Base-by-base conservation (phyloP, 1,140 invertebrate species). In the Lanistes nyassanus region DNA sequence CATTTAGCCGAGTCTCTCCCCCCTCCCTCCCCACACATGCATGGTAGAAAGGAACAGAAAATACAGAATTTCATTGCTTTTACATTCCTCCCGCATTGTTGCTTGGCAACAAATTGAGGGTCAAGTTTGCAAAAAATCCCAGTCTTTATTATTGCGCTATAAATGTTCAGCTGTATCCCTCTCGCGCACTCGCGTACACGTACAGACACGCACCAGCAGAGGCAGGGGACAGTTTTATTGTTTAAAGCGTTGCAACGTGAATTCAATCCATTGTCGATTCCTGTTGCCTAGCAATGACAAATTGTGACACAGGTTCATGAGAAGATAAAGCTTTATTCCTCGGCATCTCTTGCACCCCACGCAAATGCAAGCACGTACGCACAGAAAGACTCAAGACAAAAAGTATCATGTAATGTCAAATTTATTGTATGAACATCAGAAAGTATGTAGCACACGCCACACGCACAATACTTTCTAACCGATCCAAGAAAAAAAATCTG, bases 361-460 rank as follows among this genome's bases (percentile, higher is more conserved):
- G 58, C 58, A 1, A 11, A 60, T 23, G 9, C 3, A 60, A 11
- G 23, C 58, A 60, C 58, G 58, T 34, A 23, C 58, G 9, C 5
- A 34, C 58, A 60, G 13, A 60, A 0, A 60, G 11, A 6, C 58
- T 11, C 11, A 9, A 26, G 31, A 80, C 77, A 76, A 79, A 80
- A 76, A 73, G 83, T 79, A 78, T 47, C 65, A 37, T 74, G 76
- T 76, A 37, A 62, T 68, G 56, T 58, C 51, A 55, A 39, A 62
- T 69, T 47, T 74, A 39, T 51, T 55, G 36, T 56, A 34, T 71
- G 21, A 55, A 71, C 69, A 34, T 34, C 34, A 42, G n/a, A 47
- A 34, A 29, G 53, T 55, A 34, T 21, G 47, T 13, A 26, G 23
- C 34, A 42, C 42, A 56, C 47, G 26, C 34, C 34, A 34, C 53